Base-by-base conservation (phyloP, 30 jellyfish, hydroid and myxozoan genomes). In the Aurelia aurita region DNA sequence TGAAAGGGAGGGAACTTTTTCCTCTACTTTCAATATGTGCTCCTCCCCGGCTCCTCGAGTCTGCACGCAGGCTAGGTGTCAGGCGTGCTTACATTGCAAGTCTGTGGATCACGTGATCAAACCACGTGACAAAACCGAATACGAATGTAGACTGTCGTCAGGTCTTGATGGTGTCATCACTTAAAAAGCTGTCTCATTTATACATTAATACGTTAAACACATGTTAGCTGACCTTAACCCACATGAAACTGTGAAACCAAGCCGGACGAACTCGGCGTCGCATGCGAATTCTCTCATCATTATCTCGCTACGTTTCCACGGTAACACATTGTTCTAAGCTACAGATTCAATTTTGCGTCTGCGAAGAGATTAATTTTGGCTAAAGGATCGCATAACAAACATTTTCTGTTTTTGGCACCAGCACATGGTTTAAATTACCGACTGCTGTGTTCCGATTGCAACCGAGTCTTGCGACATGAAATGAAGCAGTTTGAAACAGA, bases 251-350 rank as follows among this genome's bases (percentile, higher is more conserved):
- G 91, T 55, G 91, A 81, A 81, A 81, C 91, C 91, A 72, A 68
- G 27, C 90, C 91, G 91, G 91, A 81, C 91, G 84, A 77, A 81
- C 75, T 12, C 65, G 91, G 91, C 91, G 91, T 47, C 91, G 28
- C 91, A 81, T 81, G 91, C 91, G 25, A 66, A 28, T 43, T 81
- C 85, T 67, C 91, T 81, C 79, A 20, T 81, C 91, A 84, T 81
- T 81, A 81, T 83, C 77, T 61, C 19, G 39, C 16, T 47, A 26
- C 55, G 80, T 81, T 68, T 54, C 85, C 91, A 68, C 58, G 72
- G 83, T 46, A 60, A 66, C 78, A 43, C 65, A 47, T 81, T 81
- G 91, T 69, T 39, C 70, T 60, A 32, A 67, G 57, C 43, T 21
- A 39, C 26, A 15, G 34, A 49, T 64, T 31, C 74, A 70, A 79